phyloP scores from a whole-genome alignment of 37 sponge, comb jelly and placozoan species.

The Amphimedon queenslandica region DNA sequence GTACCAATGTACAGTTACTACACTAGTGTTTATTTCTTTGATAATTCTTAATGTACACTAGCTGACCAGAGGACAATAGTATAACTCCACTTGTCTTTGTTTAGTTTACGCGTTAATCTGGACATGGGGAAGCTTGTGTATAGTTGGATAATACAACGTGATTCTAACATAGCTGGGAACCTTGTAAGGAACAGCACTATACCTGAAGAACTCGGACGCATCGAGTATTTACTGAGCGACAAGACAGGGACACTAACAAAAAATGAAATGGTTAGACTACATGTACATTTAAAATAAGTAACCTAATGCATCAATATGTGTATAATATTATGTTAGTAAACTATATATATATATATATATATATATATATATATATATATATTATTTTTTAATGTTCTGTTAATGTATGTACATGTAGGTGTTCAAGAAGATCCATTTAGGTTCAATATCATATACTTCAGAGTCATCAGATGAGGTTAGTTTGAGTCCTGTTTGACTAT shows the following conservation, averaged over 20 bases:
- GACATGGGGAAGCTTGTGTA: constrained; percentile 93
- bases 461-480: constrained; percentile 80
- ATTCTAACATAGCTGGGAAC: constrained; percentile 81
- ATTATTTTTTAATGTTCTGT: background rate
- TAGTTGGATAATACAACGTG: constrained; percentile 83
- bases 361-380: too few species aligned
- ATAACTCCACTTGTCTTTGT: too few species aligned
- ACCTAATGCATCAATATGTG: too few species aligned
- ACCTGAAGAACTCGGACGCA: constrained; percentile 90
- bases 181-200: constrained; percentile 90
- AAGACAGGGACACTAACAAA: constrained; percentile 95
- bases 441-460: constrained; percentile 66
- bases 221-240: constrained; percentile 84
- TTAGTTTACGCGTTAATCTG: constrained; percentile 87
- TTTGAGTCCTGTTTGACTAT: too few species aligned
- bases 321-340: too few species aligned
- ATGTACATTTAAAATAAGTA: too few species aligned
- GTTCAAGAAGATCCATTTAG: constrained; percentile 79
- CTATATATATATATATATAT: too few species aligned
- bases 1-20: background rate
- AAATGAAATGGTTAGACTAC: constrained; percentile 99
- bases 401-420: constrained; percentile 51
- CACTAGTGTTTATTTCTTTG: background rate
- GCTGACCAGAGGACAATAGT: too few species aligned
- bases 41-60: too few species aligned